Conservation (phyloP, 92 coral and sea anemone species). For the Anthopleura xanthogrammica region DNA sequence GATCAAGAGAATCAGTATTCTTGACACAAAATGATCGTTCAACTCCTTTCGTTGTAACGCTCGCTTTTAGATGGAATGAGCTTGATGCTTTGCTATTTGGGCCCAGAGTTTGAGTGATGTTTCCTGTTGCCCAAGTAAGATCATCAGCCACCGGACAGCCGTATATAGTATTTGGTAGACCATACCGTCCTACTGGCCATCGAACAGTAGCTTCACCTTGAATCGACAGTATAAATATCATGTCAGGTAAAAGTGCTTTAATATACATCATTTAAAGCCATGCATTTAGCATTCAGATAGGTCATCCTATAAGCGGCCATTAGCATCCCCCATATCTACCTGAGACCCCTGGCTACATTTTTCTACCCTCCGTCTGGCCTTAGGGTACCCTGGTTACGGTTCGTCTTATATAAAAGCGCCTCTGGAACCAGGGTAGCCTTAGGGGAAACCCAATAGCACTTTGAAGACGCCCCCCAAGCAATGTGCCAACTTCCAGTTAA, state of each 20-base stretch:
- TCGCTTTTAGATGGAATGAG: conserved; percentile 22
- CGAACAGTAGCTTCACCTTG: background rate
- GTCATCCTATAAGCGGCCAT: too few species aligned
- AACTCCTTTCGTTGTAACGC: background rate
- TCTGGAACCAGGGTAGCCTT: too few species aligned
- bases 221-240: background rate
- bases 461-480: too few species aligned
- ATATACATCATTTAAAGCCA: background rate
- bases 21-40: conserved; percentile 32
- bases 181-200: conserved; percentile 36
- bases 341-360: too few species aligned
- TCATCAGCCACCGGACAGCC: conserved; percentile 34
- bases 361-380: too few species aligned
- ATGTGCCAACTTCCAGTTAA: too few species aligned
- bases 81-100: conserved; percentile 6
- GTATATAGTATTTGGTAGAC: conserved; percentile 27
- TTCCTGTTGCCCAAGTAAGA: conserved; percentile 25
- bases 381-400: too few species aligned
- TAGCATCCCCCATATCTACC: too few species aligned
- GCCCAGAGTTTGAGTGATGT: conserved; percentile 13
- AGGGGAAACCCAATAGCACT: too few species aligned
- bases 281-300: too few species aligned
- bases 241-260: background rate
- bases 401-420: too few species aligned
- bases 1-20: background rate